Conservation (phyloP, 2,797 vertebrate genomes). For the Trachops cirrhosus region DNA sequence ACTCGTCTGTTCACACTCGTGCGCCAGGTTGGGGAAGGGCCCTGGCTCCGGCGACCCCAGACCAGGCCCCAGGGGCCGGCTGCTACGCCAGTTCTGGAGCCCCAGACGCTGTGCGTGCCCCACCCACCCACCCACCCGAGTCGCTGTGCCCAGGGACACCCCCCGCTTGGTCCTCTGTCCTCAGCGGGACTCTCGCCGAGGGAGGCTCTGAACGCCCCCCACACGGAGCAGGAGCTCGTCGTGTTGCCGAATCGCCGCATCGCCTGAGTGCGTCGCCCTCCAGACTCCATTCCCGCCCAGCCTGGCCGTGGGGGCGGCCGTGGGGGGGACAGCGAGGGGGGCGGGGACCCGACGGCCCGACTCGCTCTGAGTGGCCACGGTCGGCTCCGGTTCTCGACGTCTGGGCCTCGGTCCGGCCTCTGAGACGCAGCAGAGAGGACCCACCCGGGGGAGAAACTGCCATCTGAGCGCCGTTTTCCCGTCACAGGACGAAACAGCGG, state of each 20-base stretch:
- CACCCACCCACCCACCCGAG: not conserved
- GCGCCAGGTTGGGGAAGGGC: too few relatives aligned
- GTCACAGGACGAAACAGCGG: rapidly evolving
- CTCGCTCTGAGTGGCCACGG: too few relatives aligned
- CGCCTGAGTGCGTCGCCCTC: not conserved
- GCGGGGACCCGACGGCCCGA: not conserved
- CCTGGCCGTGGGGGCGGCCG: not conserved
- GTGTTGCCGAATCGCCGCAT: too few relatives aligned
- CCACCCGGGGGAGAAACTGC: too few relatives aligned
- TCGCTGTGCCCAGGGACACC: rapidly evolving
- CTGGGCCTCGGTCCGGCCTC: too few relatives aligned
- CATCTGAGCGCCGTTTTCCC: not conserved
- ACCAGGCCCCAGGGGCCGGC: not conserved
- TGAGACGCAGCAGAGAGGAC: too few relatives aligned
- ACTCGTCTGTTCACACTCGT: too few relatives aligned
- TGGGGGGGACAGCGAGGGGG: not conserved
- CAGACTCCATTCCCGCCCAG: not conserved
- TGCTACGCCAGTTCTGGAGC: not conserved
- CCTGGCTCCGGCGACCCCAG: not conserved
- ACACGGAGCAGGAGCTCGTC: too few relatives aligned
- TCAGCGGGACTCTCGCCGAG: not conserved
- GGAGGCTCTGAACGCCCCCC: too few relatives aligned
- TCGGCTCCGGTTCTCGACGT: too few relatives aligned
- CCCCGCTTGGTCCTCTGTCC: too few relatives aligned
- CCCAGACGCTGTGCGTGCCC: too few relatives aligned